These are phyloP conservation scores for Atractosteus spatula DNA, from an alignment of 2,113 vertebrate genomes.

Conservation along the genomic window DNA sequence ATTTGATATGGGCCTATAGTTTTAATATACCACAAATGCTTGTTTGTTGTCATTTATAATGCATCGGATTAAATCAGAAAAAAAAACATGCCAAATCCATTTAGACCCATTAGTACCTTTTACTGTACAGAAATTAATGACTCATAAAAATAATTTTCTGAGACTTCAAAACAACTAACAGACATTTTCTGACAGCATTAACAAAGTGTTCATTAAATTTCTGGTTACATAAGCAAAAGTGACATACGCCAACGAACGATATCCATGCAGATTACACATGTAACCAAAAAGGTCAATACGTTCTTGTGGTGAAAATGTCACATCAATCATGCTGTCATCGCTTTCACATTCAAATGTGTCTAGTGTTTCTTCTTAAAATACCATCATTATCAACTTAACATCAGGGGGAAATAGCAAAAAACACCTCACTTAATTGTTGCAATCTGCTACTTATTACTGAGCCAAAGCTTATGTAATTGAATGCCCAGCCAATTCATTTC, in stretches of 20 bases:
- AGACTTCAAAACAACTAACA: background rate
- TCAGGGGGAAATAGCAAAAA: background rate
- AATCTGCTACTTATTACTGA: slow-evolving; percentile 3
- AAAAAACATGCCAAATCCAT: background rate
- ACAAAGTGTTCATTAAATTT: background rate
- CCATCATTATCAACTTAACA: background rate
- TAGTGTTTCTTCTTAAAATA: background rate
- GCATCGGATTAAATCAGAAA: background rate
- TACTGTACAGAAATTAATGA: background rate
- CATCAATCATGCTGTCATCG: background rate
- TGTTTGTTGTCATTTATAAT: background rate
- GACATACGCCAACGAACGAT: background rate
- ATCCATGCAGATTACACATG: background rate
- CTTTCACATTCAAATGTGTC: background rate
- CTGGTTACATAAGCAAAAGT: background rate
- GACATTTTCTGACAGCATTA: background rate
- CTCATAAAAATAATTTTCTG: slow-evolving; percentile 1
- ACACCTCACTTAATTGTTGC: background rate
- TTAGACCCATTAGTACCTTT: background rate
- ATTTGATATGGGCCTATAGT: too few relatives aligned
- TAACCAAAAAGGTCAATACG: background rate
- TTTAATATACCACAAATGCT: too few relatives aligned
- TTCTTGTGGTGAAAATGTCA: background rate
- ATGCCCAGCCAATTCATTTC: background rate
- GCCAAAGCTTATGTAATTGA: slow-evolving; percentile 1